Evolutionary conservation across 30 jellyfish, hydroid and myxozoan species (phyloP).

Genomic region (Turritopsis dohrnii): DNA sequence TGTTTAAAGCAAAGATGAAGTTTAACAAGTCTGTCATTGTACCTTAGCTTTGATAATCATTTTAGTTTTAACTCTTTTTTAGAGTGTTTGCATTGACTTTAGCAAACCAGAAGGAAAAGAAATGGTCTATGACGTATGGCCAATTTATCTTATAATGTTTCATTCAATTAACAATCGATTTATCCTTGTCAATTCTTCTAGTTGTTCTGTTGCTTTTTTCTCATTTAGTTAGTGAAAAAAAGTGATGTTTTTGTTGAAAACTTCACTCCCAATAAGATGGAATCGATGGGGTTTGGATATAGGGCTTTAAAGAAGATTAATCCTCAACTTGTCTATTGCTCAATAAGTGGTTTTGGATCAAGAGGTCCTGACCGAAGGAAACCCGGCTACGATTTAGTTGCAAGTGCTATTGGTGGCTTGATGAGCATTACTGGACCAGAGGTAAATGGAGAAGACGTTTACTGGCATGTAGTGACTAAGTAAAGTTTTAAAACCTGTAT

Average conservation of each 20-base stretch:
- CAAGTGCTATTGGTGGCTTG: constrained; percentile 94
- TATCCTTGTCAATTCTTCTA: no score
- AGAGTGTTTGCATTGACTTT: constrained; percentile 63
- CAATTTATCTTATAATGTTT: not conserved
- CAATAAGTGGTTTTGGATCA: constrained; percentile 91
- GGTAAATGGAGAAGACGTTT: constrained; percentile 2
- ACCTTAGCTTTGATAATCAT: not conserved
- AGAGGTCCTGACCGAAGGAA: constrained; percentile 87
- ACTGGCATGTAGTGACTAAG: no score
- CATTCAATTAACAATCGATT: not conserved
- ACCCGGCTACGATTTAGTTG: constrained; percentile 92
- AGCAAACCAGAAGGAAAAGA: constrained; percentile 63
- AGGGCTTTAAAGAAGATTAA: constrained; percentile 47
- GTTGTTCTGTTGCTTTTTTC: not conserved
- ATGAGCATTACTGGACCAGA: constrained; percentile 80
- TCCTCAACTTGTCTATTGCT: constrained; percentile 69
- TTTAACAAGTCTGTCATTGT: not conserved
- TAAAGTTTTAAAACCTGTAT: no score
- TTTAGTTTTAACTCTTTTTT: not conserved
- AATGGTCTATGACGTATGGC: constrained; percentile 38
- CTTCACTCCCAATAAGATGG: constrained; percentile 76
- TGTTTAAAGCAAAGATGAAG: no score
- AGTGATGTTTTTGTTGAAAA: constrained; percentile 93
- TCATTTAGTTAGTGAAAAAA: constrained; percentile 46
- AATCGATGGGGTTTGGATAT: constrained; percentile 78